Conservation (phyloP, 2,888 invertebrate genomes). For the Arrhopalites spinosus region DNA sequence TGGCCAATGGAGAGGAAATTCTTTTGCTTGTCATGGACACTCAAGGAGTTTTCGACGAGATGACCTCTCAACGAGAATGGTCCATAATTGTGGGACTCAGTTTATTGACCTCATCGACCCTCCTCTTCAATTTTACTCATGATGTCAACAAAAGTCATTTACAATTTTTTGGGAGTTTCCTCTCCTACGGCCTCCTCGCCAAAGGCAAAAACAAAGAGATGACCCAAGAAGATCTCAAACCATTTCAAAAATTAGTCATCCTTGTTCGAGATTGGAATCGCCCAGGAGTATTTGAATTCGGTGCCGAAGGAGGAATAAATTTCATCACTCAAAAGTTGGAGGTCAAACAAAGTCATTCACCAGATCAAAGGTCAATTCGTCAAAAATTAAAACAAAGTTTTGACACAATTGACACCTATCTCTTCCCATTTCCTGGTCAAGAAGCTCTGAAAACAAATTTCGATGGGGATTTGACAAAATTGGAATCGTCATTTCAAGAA, state of each 20-base stretch:
- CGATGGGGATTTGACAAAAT: background rate
- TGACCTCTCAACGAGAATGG: conserved; percentile 37
- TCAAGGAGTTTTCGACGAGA: conserved; percentile 50
- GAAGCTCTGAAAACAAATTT: background rate
- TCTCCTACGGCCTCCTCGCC: conserved; percentile 42
- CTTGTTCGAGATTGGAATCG: background rate
- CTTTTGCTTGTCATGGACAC: conserved; percentile 49
- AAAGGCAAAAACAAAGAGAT: conserved; percentile 23
- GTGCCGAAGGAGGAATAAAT: background rate
- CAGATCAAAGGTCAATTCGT: background rate
- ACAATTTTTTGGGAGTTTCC: conserved; percentile 40
- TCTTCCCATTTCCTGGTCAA: background rate
- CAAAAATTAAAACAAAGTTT: background rate
- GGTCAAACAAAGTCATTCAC: background rate
- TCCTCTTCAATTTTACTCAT: conserved; percentile 43
- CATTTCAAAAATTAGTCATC: background rate
- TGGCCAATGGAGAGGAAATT: conserved; percentile 55
- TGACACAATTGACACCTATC: background rate
- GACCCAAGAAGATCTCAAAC: background rate
- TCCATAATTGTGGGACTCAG: conserved; percentile 44
- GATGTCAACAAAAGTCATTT: conserved; percentile 44
- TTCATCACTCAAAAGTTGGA: background rate
- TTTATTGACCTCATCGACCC: conserved; percentile 41
- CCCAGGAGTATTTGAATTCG: background rate
- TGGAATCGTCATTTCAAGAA: background rate